Base-by-base conservation (phyloP, 2,113 vertebrate species). In the Bujurquina vittata region DNA sequence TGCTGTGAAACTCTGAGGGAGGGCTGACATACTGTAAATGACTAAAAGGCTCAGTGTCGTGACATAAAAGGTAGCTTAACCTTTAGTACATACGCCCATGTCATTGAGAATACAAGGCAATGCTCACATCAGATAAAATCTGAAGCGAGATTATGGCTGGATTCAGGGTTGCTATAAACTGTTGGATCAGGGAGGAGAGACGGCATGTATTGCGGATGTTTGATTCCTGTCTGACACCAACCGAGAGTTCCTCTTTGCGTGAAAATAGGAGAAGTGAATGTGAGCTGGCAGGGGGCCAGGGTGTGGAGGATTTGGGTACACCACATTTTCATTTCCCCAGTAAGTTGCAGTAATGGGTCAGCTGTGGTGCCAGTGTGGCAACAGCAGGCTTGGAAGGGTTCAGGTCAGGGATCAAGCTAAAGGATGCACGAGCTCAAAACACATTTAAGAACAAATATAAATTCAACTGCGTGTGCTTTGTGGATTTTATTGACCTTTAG, bases 251-350 rank as follows among this genome's bases (percentile, higher is more conserved):
- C 93, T 91, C 87, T 92, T 94, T 87, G 61, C 15, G 18, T 46
- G 11, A 67, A 58, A 93, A 94, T 91, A 80, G 80, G 87, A 92
- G 94, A 94, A 94, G 93, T 94, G 92, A 93, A 91, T 91, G 90
- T 87, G 17, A 58, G 57, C 67, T 87, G 88, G 85, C 88, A 85
- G 84, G 63, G 74, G 88, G 85, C 75, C 57, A 87, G 88, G 80
- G 81, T 72, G 91, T 84, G 89, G 84, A 91, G 81, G 84, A 77
- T 78, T 89, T 90, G 80, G 87, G 77, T 88, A 14, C 63, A 79
- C 78, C 88, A 5, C 84, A 87, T 94, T 94, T 93, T 95, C 93
- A 90, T 93, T 95, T 94, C 94, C 94, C 89, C 84, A 88, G 31
- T 84, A 35, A 43, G 63, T 77, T 80, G 90, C 46, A 17, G 87